Base-by-base conservation (phyloP, 2,888 invertebrate genomes). In the Corbicula japonica region DNA sequence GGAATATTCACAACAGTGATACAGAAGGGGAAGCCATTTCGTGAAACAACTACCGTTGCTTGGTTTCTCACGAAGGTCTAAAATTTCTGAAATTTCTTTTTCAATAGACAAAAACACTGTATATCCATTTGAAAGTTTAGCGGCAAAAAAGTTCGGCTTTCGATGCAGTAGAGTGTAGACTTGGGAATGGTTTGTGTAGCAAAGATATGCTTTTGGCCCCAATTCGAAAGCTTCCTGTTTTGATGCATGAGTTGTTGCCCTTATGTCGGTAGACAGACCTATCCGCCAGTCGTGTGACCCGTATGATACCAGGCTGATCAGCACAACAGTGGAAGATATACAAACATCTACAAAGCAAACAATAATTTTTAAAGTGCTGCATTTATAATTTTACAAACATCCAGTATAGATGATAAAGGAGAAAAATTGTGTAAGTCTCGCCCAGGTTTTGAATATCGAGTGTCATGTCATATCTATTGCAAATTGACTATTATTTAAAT, bases 1-100 rank as follows among this genome's bases (percentile, higher is more conserved):
- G 18, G 66, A 56, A 32, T 68, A 68, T 28, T 35, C 41, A 23
- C 66, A 68, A 26, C 66, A 68, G 44, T 68, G 66, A 28, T 56
- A 41, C 12, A 50, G 3, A 32, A 26, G 38, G 1, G 23, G 26
- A 15, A 23, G 23, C 15, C 12, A 15, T 15, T 48, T 26, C 32
- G 63, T 35, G 5, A 50, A 34, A 35, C 63, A 63, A 23, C 32
- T 18, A 8, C 21, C 38, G 12, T 50, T 18, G 18, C 15, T 21
- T n/a, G 8, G 2, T 26, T 12, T 23, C 0, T 34, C 32, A 5
- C 21, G 8, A 1, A 34, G 6, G 15, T 50, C 38, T 1, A 63
- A 50, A 23, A 18, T 35, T 30, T 50, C 18, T 26, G 23, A 18
- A 18, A 63, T 2, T 35, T 50, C 26, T 6, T 4, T 21, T 26